phyloP scores from a whole-genome alignment of 2,113 vertebrate genomes.

The Hepsetus odoe region DNA sequence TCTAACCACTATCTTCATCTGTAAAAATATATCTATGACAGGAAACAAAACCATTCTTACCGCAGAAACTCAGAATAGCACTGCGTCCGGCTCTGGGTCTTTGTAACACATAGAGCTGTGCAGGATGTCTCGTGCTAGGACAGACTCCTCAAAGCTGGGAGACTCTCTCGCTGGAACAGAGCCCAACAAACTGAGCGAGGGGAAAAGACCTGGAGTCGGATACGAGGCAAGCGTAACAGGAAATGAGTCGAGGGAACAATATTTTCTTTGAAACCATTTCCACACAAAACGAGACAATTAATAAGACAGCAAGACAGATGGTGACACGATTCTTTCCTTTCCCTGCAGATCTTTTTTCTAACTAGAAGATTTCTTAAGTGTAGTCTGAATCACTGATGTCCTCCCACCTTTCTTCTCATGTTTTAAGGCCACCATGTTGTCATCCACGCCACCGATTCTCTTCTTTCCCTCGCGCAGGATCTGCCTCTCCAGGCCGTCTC shows the following conservation, averaged over 20 bases:
- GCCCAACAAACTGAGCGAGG: slow-evolving; percentile 57
- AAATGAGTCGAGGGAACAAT: background rate
- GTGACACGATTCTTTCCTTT: background rate
- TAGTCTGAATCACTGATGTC: background rate
- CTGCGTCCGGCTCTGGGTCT: slow-evolving; percentile 66
- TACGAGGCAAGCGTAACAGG: background rate
- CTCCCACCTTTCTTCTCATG: slow-evolving; percentile 53
- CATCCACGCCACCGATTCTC: background rate
- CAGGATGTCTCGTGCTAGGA: slow-evolving; percentile 55
- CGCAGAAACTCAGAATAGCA: slow-evolving; percentile 71
- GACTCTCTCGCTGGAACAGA: slow-evolving; percentile 42
- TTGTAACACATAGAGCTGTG: slow-evolving; percentile 60
- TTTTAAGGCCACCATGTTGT: slow-evolving; percentile 29
- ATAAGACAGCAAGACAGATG: background rate
- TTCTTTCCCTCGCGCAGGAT: slow-evolving; percentile 13
- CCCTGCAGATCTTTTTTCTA: background rate
- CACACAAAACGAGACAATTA: background rate
- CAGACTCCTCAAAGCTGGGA: slow-evolving; percentile 61
- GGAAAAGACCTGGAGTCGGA: slow-evolving; percentile 57
- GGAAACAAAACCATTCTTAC: slow-evolving; percentile 30
- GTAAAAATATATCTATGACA: background rate
- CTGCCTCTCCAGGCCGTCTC: slow-evolving; percentile 16
- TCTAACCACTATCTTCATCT: no score
- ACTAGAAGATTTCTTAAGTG: slow-evolving; percentile 10
- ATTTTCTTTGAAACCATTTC: background rate